Evolutionary conservation across 2,888 invertebrate species (phyloP).

Genomic region (Scaptodrosophila latifasciaeformis): DNA sequence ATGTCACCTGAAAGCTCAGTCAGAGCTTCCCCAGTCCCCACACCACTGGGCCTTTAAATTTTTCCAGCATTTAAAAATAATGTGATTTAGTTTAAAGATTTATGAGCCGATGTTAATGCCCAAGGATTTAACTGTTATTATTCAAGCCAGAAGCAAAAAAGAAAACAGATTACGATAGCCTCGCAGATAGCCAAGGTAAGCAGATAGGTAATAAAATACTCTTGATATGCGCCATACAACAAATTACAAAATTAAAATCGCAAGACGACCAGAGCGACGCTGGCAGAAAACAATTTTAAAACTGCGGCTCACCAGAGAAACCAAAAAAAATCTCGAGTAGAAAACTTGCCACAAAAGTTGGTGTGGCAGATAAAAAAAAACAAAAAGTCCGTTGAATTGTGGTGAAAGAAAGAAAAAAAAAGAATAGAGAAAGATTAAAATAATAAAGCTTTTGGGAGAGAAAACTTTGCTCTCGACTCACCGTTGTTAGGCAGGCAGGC

Average conservation of each 20-base stretch:
- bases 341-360: slow-evolving; percentile 21
- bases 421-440: background rate
- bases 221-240: background rate
- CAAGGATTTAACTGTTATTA: too few species aligned
- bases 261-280: background rate
- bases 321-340: too few species aligned
- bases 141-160: too few species aligned
- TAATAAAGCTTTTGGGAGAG: too few species aligned
- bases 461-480: too few species aligned
- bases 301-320: too few species aligned
- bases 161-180: slow-evolving; percentile 4
- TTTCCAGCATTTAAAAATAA: background rate
- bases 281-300: slow-evolving; percentile 39
- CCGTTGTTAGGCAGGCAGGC: too few species aligned
- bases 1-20: slow-evolving; percentile 35
- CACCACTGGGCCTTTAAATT: background rate
- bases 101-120: slow-evolving; percentile 26
- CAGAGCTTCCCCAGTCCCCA: slow-evolving; percentile 30
- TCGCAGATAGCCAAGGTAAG: background rate
- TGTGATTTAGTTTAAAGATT: slow-evolving; percentile 19
- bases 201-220: background rate
- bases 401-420: slow-evolving; percentile 21
- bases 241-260: background rate
- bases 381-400: slow-evolving; percentile 38
- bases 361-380: slow-evolving; percentile 12